Conservation (phyloP, 2,888 invertebrate species). For the Thera britannica region DNA sequence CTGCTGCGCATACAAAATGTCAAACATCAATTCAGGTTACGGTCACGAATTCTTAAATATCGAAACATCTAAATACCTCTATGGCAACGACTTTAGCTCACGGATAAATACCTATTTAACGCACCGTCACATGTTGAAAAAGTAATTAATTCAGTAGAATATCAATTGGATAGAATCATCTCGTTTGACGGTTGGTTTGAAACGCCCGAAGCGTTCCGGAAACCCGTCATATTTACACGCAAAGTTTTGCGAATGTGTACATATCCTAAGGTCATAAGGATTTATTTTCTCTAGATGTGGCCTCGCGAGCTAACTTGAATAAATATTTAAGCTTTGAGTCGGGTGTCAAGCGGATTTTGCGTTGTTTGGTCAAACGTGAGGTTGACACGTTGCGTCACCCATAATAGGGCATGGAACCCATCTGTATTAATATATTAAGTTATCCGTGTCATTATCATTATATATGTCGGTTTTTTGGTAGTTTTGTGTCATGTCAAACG, state of each 20-base stretch:
- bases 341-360: slow-evolving; percentile 66
- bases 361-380: slow-evolving; percentile 52
- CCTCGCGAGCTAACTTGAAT: slow-evolving; percentile 47
- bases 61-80: background rate
- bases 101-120: background rate
- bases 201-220: slow-evolving; percentile 10
- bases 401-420: slow-evolving; percentile 53
- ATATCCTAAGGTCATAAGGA: slow-evolving; percentile 42
- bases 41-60: background rate
- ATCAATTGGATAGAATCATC: background rate
- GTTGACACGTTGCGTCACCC: slow-evolving; percentile 57
- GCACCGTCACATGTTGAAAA: background rate
- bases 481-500: slow-evolving; percentile 24
- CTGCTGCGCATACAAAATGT: slow-evolving; percentile 1
- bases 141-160: background rate
- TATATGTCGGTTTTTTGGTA: background rate
- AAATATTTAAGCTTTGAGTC: slow-evolving; percentile 60
- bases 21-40: slow-evolving; percentile 3
- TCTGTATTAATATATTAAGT: slow-evolving; percentile 29
- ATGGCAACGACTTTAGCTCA: background rate
- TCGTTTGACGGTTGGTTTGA: background rate
- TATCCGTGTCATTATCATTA: slow-evolving; percentile 25
- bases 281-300: slow-evolving; percentile 40
- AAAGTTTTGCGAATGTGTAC: slow-evolving; percentile 32
- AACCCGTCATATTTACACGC: background rate